Percentiles rank a stretch among this genome's conserved stretches.
phyloP scores from a whole-genome alignment of 1,140 invertebrate species.

The Trichogramma pretiosum region DNA sequence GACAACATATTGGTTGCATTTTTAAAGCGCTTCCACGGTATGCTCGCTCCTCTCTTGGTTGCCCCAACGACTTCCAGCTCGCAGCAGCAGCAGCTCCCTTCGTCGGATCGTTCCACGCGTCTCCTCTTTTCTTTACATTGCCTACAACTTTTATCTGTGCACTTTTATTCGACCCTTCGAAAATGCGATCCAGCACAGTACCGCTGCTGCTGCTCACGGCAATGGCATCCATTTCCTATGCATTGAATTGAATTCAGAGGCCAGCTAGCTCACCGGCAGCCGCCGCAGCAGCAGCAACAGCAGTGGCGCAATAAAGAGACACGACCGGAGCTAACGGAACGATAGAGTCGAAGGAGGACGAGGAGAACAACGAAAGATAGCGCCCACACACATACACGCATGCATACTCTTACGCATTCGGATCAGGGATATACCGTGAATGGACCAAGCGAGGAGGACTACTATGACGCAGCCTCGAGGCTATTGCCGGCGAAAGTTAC shows the following conservation, averaged over 20 bases:
- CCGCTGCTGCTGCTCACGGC: too few species aligned
- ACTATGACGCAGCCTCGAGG: too few species aligned
- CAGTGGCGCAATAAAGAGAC: conserved; percentile 25
- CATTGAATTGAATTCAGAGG: conserved; percentile 39
- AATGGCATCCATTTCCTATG: conserved; percentile 35
- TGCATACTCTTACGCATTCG: too few species aligned
- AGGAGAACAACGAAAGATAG: neutral
- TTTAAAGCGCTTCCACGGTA: too few species aligned
- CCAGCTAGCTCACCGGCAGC: neutral
- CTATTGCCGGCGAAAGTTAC: too few species aligned
- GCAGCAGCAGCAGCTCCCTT: neutral
- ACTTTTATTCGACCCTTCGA: conserved; percentile 23
- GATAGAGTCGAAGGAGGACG: neutral
- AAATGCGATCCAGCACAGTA: conserved; percentile 27
- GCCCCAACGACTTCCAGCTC: neutral
- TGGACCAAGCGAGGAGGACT: too few species aligned
- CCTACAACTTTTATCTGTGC: conserved; percentile 36
- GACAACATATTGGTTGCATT: too few species aligned
- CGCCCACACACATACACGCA: too few species aligned
- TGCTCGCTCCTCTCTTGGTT: neutral
- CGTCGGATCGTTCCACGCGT: too few species aligned
- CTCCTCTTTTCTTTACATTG: too few species aligned
- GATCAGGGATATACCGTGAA: too few species aligned
- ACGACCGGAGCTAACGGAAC: neutral
- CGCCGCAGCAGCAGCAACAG: conserved; percentile 17